phyloP scores from a whole-genome alignment of 2,113 vertebrate species.

The Amblyornis subalaris region DNA sequence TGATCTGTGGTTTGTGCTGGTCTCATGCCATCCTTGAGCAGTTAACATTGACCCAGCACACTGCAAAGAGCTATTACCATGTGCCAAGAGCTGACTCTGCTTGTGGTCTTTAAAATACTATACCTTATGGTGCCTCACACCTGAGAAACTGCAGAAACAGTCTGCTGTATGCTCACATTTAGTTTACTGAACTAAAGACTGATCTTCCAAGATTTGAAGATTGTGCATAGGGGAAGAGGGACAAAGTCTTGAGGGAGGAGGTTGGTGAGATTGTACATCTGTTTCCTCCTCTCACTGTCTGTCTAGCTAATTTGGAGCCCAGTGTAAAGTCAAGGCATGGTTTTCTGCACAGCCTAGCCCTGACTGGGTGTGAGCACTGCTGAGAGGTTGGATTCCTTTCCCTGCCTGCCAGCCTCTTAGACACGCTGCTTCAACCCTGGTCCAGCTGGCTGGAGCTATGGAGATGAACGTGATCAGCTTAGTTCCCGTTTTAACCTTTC shows the following conservation, averaged over 20 bases:
- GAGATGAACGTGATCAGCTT: slow-evolving; percentile 10
- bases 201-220: not conserved
- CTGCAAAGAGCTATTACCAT: not conserved
- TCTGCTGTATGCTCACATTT: not conserved
- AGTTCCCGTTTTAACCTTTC: slow-evolving; percentile 41
- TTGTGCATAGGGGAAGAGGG: not conserved
- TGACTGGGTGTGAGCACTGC: not conserved
- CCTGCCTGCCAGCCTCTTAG: not conserved
- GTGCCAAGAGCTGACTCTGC: not conserved
- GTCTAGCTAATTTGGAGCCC: not conserved
- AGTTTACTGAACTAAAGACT: not conserved
- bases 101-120: not conserved
- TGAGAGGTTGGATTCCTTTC: not conserved
- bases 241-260: not conserved
- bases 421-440: not conserved
- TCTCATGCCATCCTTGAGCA: not conserved
- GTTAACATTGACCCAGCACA: not conserved
- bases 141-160: not conserved
- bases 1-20: not conserved
- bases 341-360: not conserved
- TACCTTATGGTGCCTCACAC: not conserved
- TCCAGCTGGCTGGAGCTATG: not conserved
- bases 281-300: not conserved
- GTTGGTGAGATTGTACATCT: not conserved
- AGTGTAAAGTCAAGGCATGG: not conserved